Conservation (phyloP, 2,888 invertebrate genomes). For the Ceraclea dissimilis region DNA sequence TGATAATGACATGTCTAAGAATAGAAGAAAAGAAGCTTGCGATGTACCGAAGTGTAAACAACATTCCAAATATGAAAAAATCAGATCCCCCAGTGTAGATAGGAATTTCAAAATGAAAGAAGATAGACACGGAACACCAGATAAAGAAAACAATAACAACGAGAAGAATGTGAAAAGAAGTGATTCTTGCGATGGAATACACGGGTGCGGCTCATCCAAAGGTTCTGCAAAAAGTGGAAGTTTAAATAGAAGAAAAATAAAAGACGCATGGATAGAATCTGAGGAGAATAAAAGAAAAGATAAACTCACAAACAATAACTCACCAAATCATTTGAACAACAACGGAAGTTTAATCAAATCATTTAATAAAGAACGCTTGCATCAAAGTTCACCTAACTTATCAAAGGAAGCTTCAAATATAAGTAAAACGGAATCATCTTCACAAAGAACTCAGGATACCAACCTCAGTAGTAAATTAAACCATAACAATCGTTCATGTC, state of each 20-base stretch:
- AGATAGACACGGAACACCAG: slow-evolving; percentile 31
- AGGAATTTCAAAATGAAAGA: slow-evolving; percentile 4
- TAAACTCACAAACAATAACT: slow-evolving; percentile 28
- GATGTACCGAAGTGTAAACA: slow-evolving; percentile 45
- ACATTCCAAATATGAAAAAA: slow-evolving; percentile 33
- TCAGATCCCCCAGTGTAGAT: slow-evolving; percentile 18
- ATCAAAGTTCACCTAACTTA: slow-evolving; percentile 58
- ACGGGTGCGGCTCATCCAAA: slow-evolving; percentile 46
- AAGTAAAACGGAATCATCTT: slow-evolving; percentile 35
- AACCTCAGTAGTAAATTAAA: neutral
- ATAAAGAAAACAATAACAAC: slow-evolving; percentile 1
- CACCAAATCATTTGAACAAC: slow-evolving; percentile 38
- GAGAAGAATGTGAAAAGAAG: slow-evolving; percentile 5
- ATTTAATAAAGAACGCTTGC: slow-evolving; percentile 42
- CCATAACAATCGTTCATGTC: slow-evolving; percentile 38
- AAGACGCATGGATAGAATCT: slow-evolving; percentile 37
- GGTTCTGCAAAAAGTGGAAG: slow-evolving; percentile 1
- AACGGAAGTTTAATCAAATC: slow-evolving; percentile 36
- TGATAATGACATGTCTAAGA: slow-evolving; percentile 46
- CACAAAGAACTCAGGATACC: slow-evolving; percentile 29
- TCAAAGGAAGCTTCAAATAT: slow-evolving; percentile 35
- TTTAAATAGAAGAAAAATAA: slow-evolving; percentile 32
- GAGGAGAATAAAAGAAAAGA: slow-evolving; percentile 30
- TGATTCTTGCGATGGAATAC: slow-evolving; percentile 45
- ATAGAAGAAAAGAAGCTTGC: slow-evolving; percentile 41